Base-by-base conservation (phyloP, 1,140 invertebrate species). In the Leptinotarsa lineolata region DNA sequence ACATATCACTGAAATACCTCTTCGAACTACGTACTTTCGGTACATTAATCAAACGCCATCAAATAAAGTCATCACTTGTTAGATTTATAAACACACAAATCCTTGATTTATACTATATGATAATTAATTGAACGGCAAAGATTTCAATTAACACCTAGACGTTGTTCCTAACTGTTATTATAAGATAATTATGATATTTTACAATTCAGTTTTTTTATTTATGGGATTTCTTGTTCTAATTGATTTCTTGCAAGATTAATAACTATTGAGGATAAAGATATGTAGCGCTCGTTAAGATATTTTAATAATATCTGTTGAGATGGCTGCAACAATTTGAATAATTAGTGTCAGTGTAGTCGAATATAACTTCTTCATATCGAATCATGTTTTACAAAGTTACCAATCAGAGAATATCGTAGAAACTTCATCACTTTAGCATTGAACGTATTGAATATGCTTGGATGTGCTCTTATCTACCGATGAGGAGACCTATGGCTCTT, bases 121-220 rank as follows among this genome's bases (percentile, higher is more conserved):
- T 54, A 54, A 54, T 54, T 54, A 54, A 54, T 54, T 54, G n/a
- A 54, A 54, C 48, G n/a, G 48, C 5, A 54, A 54, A 54, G 48
- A 54, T 16, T 16, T 54, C 48, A 54, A 54, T 54, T 54, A 54
- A 54, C 48, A 54, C 48, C 48, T 54, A 15, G 48, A 18, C 48
- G 48, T 18, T 18, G 48, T 54, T 54, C 48, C 48, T 18, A 18
- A 54, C 48, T 54, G n/a, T 54, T 16, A 54, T 54, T 18, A 54
- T 54, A 18, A 16, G 48, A 54, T 54, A 54, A 54, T 54, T 54
- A 54, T 54, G 15, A 54, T 54, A 54, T 54, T 54, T 54, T 54
- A 54, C 48, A 54, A 54, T 54, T 54, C 48, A 54, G 48, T 18
- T 18, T 54, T 15, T 54, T 54, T 54, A 54, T 54, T 54, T 54